A percentile compares a stretch with the other conserved stretches of the same genome.
These are phyloP conservation scores for Invenusta paracnida DNA, from an alignment of 2,888 invertebrate genomes.

Conservation along the genomic window DNA sequence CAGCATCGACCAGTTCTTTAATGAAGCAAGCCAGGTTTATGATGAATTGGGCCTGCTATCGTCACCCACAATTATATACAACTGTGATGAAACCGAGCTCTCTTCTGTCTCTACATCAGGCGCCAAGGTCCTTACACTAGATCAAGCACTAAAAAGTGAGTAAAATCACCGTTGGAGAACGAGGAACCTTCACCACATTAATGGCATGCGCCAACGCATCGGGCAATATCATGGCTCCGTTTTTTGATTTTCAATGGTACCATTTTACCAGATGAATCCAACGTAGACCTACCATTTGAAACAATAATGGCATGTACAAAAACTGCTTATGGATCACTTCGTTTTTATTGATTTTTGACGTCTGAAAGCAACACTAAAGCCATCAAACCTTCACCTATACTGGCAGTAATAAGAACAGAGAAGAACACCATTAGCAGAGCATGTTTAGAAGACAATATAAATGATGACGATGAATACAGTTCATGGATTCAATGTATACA, in stretches of 20 bases:
- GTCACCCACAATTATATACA: background rate
- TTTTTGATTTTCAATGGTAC: background rate
- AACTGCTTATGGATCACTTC: background rate
- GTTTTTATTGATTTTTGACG: background rate
- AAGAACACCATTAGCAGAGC: too few species aligned
- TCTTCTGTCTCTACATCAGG: background rate
- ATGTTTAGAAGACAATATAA: too few species aligned
- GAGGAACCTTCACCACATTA: background rate
- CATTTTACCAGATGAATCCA: background rate
- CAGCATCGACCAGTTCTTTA: background rate
- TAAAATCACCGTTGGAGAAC: conserved; percentile 12
- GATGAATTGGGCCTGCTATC: background rate
- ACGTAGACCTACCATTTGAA: background rate
- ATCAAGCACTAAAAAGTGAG: conserved; percentile 6
- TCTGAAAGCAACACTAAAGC: too few species aligned
- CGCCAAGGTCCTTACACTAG: conserved; percentile 3
- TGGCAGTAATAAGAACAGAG: too few species aligned
- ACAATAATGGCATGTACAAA: background rate
- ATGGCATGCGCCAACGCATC: background rate
- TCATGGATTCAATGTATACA: too few species aligned
- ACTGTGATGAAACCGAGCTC: background rate
- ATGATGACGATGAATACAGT: too few species aligned
- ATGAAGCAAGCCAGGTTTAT: background rate
- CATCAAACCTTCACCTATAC: too few species aligned
- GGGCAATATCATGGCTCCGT: background rate